A percentile compares a stretch with the other conserved stretches of the same genome.
Conservation (phyloP, 2,113 vertebrate genomes). For the Chloropsis hardwickii region DNA sequence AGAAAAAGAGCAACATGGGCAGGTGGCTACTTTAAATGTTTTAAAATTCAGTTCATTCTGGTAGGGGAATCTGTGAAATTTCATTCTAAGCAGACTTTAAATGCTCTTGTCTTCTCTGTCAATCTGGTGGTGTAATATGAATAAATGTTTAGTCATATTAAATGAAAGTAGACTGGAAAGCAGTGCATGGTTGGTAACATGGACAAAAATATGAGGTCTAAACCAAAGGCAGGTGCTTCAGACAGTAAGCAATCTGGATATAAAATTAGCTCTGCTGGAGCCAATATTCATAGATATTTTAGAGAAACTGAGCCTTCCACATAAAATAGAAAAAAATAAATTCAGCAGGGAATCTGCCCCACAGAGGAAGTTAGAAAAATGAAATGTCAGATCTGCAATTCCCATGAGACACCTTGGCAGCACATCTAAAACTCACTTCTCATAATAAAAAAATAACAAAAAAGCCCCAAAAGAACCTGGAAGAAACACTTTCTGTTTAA, state of each 20-base stretch:
- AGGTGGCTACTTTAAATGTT: not conserved
- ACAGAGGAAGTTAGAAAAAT: not conserved
- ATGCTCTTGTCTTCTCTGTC: not conserved
- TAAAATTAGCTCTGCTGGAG: not conserved
- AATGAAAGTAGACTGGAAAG: not conserved
- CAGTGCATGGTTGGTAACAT: not conserved
- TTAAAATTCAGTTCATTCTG: constrained; percentile 3
- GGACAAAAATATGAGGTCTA: not conserved
- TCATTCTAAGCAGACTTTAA: not conserved
- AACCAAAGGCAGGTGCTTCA: not conserved
- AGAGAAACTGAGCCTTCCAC: not conserved
- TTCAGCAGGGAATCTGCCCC: not conserved
- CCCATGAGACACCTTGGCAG: not conserved
- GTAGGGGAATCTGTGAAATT: not conserved
- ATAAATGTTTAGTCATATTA: not conserved
- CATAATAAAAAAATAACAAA: not conserved
- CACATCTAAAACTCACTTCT: not conserved
- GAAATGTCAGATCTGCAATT: not conserved
- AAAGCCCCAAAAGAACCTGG: accelerated
- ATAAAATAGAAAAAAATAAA: not conserved
- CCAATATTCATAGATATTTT: not conserved
- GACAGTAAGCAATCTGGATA: not conserved
- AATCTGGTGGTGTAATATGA: not conserved
- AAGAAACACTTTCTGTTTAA: not conserved
- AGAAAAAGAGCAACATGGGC: not conserved